These are phyloP conservation scores for Sceloporus undulatus DNA, from an alignment of 2,113 vertebrate genomes.

Conservation along the genomic window DNA sequence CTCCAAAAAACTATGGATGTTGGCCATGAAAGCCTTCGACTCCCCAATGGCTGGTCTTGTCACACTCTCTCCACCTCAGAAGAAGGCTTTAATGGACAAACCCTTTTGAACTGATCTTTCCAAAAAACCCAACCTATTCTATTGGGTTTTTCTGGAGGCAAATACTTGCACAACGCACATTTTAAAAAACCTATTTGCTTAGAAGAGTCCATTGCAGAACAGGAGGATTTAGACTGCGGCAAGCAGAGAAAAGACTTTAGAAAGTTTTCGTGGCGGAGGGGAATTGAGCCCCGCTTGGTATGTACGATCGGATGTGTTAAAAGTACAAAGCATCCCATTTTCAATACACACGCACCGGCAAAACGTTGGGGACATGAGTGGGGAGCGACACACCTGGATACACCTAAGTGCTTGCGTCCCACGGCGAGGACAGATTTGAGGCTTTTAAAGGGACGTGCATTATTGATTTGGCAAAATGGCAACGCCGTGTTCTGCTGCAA, in stretches of 20 bases:
- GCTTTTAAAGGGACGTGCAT: conserved; percentile 30
- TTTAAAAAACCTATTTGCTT: background rate
- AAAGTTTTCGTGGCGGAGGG: background rate
- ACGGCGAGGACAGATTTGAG: background rate
- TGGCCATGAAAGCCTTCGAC: no score
- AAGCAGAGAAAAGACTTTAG: background rate
- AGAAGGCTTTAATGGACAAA: no score
- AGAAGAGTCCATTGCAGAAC: background rate
- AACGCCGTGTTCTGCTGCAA: background rate
- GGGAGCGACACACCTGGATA: no score
- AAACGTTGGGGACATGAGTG: background rate
- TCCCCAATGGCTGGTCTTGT: no score
- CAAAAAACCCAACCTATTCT: no score
- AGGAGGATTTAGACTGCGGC: background rate
- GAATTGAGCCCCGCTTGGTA: background rate
- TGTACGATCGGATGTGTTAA: background rate
- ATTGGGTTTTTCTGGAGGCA: no score
- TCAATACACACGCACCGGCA: no score
- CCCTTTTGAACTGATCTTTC: no score
- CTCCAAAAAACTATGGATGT: no score
- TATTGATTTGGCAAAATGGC: conserved; percentile 36
- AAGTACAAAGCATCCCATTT: background rate
- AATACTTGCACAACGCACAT: no score
- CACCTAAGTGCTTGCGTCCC: background rate
- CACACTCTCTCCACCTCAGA: no score